These are phyloP conservation scores for Sebastes steindachneri DNA, from an alignment of 2,797 vertebrate species.

Conservation along the genomic window DNA sequence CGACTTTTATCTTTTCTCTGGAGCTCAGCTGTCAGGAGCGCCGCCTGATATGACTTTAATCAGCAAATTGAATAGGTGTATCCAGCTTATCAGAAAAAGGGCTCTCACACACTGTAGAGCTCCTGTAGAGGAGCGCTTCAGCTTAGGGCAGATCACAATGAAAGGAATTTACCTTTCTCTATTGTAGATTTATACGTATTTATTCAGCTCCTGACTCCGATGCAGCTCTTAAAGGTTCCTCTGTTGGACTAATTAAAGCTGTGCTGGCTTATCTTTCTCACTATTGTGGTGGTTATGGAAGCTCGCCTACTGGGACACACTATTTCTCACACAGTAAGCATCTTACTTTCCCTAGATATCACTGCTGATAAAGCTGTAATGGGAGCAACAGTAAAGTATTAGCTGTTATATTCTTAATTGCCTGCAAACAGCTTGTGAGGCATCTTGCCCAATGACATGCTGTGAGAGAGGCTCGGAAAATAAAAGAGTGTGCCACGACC, in stretches of 20 bases:
- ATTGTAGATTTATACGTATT: slow-evolving; percentile 66
- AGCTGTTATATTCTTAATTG: slow-evolving; percentile 74
- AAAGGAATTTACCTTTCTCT: slow-evolving; percentile 54
- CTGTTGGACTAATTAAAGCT: slow-evolving; percentile 71
- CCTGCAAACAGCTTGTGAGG: slow-evolving; percentile 65
- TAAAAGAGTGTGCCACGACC: background rate
- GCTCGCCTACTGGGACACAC: slow-evolving; percentile 62
- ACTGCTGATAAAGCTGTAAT: slow-evolving; percentile 66
- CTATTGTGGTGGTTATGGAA: slow-evolving; percentile 69
- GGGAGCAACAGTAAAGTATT: slow-evolving; percentile 61
- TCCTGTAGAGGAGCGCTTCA: slow-evolving; percentile 36
- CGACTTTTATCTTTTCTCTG: slow-evolving; percentile 58
- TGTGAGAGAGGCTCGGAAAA: slow-evolving; percentile 20
- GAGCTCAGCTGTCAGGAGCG: slow-evolving; percentile 62
- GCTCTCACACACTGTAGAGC: slow-evolving; percentile 49
- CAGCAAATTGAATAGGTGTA: slow-evolving; percentile 74
- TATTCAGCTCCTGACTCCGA: slow-evolving; percentile 66
- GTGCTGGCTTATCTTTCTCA: slow-evolving; percentile 63
- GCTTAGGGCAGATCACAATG: slow-evolving; percentile 55
- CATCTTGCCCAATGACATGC: slow-evolving; percentile 52
- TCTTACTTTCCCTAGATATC: slow-evolving; percentile 72
- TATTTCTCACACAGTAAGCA: slow-evolving; percentile 73
- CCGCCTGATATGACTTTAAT: slow-evolving; percentile 72
- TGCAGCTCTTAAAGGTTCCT: slow-evolving; percentile 64
- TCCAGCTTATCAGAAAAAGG: slow-evolving; percentile 62